Percentiles rank a stretch among this genome's conserved stretches.
Conservation (phyloP, 2,113 vertebrate genomes). For the Pantherophis guttatus region DNA sequence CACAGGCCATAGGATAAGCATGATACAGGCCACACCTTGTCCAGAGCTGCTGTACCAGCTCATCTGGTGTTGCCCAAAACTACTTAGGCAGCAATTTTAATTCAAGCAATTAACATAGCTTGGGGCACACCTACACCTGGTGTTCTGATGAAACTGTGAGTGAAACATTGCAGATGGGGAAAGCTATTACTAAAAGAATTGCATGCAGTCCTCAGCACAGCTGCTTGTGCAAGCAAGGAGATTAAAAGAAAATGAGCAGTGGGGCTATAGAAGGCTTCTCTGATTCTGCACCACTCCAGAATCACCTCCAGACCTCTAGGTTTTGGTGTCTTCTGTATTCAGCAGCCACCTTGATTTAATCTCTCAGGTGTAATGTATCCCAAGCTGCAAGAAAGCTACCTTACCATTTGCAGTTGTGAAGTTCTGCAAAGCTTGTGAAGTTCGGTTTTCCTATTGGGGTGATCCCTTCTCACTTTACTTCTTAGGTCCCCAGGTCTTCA, state of each 20-base stretch:
- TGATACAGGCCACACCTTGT: conserved; percentile 34
- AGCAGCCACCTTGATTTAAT: background rate
- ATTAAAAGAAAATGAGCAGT: background rate
- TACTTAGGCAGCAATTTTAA: conserved; percentile 43
- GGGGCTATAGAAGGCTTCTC: background rate
- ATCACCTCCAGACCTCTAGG: background rate
- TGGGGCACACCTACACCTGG: conserved; percentile 59
- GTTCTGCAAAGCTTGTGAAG: background rate
- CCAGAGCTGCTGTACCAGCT: conserved; percentile 29
- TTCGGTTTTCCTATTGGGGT: background rate
- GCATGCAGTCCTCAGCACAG: background rate
- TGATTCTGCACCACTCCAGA: background rate
- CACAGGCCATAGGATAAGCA: background rate
- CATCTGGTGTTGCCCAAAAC: conserved; percentile 13
- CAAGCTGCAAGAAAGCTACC: background rate
- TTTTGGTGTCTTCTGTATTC: background rate
- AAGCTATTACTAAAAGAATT: background rate
- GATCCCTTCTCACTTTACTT: background rate
- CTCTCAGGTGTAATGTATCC: background rate
- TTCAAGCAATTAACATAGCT: conserved; percentile 59
- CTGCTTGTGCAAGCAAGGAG: background rate
- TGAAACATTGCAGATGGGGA: conserved; percentile 17
- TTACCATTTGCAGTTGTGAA: background rate
- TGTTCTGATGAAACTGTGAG: conserved; percentile 47
- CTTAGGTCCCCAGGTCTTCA: background rate